Conservation (phyloP, 2,888 invertebrate species). For the Perizoma affinitatum region DNA sequence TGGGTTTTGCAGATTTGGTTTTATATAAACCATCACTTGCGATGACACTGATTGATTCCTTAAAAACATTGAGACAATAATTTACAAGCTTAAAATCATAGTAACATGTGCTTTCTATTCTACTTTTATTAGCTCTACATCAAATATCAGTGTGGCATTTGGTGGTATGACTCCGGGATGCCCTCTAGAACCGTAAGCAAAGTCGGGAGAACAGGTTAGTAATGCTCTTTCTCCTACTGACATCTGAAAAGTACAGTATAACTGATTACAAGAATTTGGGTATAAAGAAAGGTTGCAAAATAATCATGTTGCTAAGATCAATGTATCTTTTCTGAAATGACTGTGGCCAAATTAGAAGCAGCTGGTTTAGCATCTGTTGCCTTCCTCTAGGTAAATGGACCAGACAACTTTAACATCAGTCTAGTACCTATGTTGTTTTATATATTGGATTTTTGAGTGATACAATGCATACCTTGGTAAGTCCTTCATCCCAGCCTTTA, state of each 20-base stretch:
- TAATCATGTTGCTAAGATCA: no score
- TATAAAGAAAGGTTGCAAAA: no score
- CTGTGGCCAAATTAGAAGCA: no score
- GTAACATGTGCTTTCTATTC: conserved; percentile 79
- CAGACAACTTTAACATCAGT: no score
- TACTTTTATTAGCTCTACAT: conserved; percentile 96
- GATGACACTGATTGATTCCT: no score
- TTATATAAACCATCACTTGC: no score
- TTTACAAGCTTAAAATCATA: conserved; percentile 4
- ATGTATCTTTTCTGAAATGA: no score
- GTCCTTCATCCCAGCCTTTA: conserved; percentile 98
- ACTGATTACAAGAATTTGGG: no score
- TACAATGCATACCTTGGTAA: conserved; percentile 87
- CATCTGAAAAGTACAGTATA: conserved; percentile 85
- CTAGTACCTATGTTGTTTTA: no score
- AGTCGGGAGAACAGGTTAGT: conserved; percentile 96
- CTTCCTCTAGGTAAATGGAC: no score
- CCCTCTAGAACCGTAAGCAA: conserved; percentile 96
- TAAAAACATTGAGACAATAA: conserved; percentile 1
- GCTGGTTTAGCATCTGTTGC: no score
- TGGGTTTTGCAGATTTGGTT: no score
- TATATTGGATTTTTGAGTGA: not conserved
- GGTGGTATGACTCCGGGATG: conserved; percentile 98
- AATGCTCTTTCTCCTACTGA: conserved; percentile 96
- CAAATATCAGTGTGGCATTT: conserved; percentile 96